Conservation (phyloP, 1,140 invertebrate species). For the Zaprionus ghesquierei region DNA sequence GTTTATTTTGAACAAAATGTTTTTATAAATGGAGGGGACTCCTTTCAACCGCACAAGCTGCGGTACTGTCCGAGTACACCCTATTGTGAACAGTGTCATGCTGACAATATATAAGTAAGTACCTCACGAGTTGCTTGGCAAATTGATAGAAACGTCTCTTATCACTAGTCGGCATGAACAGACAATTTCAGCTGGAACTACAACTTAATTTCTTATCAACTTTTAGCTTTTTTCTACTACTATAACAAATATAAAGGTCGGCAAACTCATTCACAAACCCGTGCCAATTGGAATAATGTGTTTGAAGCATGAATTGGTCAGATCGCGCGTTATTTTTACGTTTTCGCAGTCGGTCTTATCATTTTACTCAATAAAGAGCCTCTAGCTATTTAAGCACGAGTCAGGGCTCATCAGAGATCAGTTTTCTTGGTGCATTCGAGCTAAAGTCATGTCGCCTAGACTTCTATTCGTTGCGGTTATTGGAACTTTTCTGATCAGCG, state of each 20-base stretch:
- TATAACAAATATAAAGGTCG: not conserved
- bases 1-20: no score
- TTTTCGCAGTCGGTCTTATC: no score
- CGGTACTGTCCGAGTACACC: no score
- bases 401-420: not conserved
- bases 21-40: no score
- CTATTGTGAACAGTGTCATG: no score
- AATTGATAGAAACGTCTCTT: not conserved
- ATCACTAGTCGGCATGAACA: not conserved
- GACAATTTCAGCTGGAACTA: not conserved
- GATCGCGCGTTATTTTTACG: not conserved
- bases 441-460: not conserved
- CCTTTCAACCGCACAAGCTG: no score
- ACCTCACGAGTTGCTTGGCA: no score
- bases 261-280: no score
- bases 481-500: conserved; percentile 4
- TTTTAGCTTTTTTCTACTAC: not conserved
- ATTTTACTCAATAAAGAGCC: not conserved
- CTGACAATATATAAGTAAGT: no score
- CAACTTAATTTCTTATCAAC: not conserved
- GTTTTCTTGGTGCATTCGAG: not conserved
- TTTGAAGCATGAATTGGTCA: not conserved
- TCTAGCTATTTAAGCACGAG: not conserved
- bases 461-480: not conserved
- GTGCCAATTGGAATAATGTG: no score